A percentile compares a stretch with the other conserved stretches of the same genome.
Evolutionary conservation across 64 coral and sea anemone species (phyloP).

Genomic region (Stichodactyla helianthus): DNA sequence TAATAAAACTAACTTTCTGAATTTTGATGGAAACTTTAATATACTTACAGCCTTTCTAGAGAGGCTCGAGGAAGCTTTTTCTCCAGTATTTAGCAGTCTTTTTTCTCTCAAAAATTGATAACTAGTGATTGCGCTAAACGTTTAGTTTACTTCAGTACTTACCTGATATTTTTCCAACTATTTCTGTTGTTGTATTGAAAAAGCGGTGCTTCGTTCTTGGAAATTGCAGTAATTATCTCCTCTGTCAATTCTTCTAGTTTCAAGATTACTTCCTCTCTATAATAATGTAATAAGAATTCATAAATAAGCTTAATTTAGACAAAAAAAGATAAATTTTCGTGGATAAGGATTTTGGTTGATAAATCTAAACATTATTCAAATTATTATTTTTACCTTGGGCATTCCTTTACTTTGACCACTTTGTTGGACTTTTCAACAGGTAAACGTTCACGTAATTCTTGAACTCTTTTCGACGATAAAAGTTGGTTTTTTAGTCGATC

Average conservation of each 20-base stretch:
- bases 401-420: constrained; percentile 49
- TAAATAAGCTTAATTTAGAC: background rate
- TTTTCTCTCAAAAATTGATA: background rate
- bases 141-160: background rate
- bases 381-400: constrained; percentile 38
- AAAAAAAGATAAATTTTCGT: background rate
- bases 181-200: constrained; percentile 68
- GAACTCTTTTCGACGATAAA: constrained; percentile 45
- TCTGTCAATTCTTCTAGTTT: constrained; percentile 65
- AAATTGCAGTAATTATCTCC: constrained; percentile 45
- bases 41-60: background rate
- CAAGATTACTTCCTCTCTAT: constrained; percentile 55
- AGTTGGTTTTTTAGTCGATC: constrained; percentile 60
- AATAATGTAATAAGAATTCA: background rate
- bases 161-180: constrained; percentile 85
- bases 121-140: no score
- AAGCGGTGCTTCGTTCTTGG: constrained; percentile 48
- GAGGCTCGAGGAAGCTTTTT: background rate
- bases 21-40: background rate
- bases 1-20: no score
- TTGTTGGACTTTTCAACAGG: constrained; percentile 13
- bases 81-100: background rate
- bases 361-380: background rate
- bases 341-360: background rate
- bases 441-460: constrained; percentile 19